Conservation (phyloP, 1,140 invertebrate genomes). For the Ectropis grisescens region DNA sequence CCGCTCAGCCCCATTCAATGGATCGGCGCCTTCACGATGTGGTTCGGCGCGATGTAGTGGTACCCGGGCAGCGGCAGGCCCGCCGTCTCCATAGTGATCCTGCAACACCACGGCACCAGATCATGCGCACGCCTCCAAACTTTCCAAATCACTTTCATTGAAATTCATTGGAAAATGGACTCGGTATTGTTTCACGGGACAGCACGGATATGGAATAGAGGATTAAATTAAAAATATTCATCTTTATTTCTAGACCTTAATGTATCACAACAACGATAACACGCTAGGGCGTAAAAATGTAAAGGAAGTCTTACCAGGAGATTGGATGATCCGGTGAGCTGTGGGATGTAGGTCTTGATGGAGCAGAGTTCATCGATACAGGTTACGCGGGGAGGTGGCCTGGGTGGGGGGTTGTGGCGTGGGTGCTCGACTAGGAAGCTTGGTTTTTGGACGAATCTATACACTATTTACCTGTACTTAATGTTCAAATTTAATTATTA, state of each 20-base stretch:
- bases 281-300: constrained; percentile 53
- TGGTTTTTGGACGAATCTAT: constrained; percentile 23
- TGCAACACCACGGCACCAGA: constrained; percentile 58
- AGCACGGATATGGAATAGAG: neutral
- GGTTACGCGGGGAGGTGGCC: constrained; percentile 57
- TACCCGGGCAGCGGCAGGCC: constrained; percentile 90
- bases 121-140: constrained; percentile 29
- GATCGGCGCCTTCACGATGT: constrained; percentile 92
- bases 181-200: constrained; percentile 8
- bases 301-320: constrained; percentile 64
- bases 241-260: no score
- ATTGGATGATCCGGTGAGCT: constrained; percentile 61
- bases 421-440: constrained; percentile 47
- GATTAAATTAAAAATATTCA: neutral
- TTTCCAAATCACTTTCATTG: constrained; percentile 2
- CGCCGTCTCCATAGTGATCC: constrained; percentile 94
- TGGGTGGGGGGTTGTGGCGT: constrained; percentile 53
- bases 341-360: constrained; percentile 60
- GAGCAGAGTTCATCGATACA: constrained; percentile 48
- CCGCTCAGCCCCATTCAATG: constrained; percentile 76
- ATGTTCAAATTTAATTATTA: constrained; percentile 11
- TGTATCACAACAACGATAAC: no score
- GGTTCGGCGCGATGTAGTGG: constrained; percentile 91
- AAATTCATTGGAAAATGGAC: no score
- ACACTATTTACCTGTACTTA: constrained; percentile 30